Evolutionary conservation across 2,888 invertebrate genomes (phyloP).

Genomic region (Encarsia formosa): DNA sequence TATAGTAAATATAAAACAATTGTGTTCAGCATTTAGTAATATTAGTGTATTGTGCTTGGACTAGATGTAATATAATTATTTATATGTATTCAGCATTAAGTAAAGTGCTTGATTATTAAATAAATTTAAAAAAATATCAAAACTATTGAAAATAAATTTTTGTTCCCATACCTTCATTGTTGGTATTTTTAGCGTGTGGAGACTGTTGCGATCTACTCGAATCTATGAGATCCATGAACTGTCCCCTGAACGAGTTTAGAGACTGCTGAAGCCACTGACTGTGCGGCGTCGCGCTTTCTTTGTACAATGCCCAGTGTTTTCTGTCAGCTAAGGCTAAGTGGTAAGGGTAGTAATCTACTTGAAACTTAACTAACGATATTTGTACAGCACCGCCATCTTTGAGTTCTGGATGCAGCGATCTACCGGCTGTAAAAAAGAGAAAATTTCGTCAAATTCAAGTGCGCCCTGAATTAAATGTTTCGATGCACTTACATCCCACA

Average conservation of each 20-base stretch:
- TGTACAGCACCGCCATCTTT: constrained; percentile 91
- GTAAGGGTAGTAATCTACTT: constrained; percentile 94
- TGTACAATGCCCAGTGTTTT: constrained; percentile 81
- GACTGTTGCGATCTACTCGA: constrained; percentile 56
- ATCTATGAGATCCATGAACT: constrained; percentile 72
- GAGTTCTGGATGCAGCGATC: constrained; percentile 78
- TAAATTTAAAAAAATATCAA: too few species aligned
- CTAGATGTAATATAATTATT: too few species aligned
- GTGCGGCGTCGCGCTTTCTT: constrained; percentile 75
- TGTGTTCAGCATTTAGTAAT: too few species aligned
- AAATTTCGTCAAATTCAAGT: background rate
- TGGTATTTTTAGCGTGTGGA: constrained; percentile 51
- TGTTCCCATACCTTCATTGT: too few species aligned
- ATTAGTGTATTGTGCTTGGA: too few species aligned
- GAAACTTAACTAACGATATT: constrained; percentile 80
- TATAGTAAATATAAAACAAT: too few species aligned
- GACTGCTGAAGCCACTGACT: constrained; percentile 85
- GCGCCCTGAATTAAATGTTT: background rate
- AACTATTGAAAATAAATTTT: too few species aligned
- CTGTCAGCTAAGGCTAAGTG: constrained; percentile 86
- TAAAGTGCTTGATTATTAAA: too few species aligned
- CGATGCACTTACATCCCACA: constrained; percentile 66
- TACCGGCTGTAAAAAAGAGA: constrained; percentile 60
- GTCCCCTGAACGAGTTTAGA: constrained; percentile 71
- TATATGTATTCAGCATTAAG: too few species aligned